A percentile compares a stretch with the other conserved stretches of the same genome.
These are phyloP conservation scores for Platycnemis pennipes DNA, from an alignment of 2,888 invertebrate species.

Conservation along the genomic window DNA sequence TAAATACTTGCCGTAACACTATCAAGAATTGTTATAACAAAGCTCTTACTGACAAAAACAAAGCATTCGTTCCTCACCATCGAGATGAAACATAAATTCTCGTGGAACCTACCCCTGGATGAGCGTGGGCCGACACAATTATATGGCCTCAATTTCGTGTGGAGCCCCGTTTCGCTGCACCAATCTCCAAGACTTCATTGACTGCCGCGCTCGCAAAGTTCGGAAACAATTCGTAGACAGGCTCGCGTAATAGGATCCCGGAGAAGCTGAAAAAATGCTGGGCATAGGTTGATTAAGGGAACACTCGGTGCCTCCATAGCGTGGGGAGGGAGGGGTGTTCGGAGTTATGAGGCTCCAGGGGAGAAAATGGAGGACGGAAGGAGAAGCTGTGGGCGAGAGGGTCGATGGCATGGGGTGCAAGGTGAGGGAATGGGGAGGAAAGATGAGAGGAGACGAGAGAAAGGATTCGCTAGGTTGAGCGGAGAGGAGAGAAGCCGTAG, in stretches of 20 bases:
- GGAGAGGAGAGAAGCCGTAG: neutral
- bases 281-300: constrained; percentile 31
- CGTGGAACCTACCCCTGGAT: neutral
- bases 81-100: neutral
- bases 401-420: too few species aligned
- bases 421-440: neutral
- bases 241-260: constrained; percentile 34
- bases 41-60: neutral
- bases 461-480: neutral
- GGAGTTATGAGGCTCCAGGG: neutral
- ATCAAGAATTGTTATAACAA: too few species aligned
- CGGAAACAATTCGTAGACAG: constrained; percentile 7
- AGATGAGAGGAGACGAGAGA: neutral
- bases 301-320: neutral
- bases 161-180: neutral
- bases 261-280: neutral
- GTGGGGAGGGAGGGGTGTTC: neutral
- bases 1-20: too few species aligned
- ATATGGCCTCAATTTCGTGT: neutral
- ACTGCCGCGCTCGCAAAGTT: constrained; percentile 26
- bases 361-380: neutral
- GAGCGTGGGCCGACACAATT: neutral
- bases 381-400: neutral
- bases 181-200: neutral
- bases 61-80: neutral